A percentile compares a stretch with the other conserved stretches of the same genome.
Conservation (phyloP, 2,888 invertebrate species). For the Abrostola tripartita region DNA sequence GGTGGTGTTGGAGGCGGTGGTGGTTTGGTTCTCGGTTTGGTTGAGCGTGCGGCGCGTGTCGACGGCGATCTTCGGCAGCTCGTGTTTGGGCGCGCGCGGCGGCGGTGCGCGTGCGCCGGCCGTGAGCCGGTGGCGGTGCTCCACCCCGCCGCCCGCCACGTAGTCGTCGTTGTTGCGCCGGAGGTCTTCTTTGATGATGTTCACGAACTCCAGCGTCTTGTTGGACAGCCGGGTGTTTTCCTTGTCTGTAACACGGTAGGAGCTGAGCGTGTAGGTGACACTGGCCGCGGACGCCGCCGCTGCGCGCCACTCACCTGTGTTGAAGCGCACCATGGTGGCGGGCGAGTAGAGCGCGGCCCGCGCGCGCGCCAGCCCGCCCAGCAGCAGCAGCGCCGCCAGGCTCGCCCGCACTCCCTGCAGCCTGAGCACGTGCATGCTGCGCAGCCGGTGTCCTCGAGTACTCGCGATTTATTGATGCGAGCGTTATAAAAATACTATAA, state of each 20-base stretch:
- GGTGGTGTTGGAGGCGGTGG: background rate
- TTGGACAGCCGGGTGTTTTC: conserved; percentile 12
- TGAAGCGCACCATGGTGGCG: background rate
- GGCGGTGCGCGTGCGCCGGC: background rate
- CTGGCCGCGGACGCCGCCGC: background rate
- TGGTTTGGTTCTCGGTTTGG: background rate
- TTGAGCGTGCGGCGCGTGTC: conserved; percentile 10
- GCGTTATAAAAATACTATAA: background rate
- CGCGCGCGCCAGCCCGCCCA: background rate
- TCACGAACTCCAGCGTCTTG: conserved; percentile 52
- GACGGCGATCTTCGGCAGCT: background rate
- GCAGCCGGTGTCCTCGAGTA: no score
- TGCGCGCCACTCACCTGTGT: conserved; percentile 27
- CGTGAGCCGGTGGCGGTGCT: background rate
- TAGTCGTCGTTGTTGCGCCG: conserved; percentile 73
- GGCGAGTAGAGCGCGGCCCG: background rate
- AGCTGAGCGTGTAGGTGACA: background rate
- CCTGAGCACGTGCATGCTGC: background rate
- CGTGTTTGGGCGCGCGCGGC: background rate
- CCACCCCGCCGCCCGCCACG: conserved; percentile 29
- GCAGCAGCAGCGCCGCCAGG: conserved; percentile 5
- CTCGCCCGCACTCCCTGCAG: background rate
- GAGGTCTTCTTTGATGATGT: conserved; percentile 62
- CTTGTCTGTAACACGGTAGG: conserved; percentile 19
- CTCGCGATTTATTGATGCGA: background rate